Base-by-base conservation (phyloP, 2,113 vertebrate genomes). In the Taurulus bubalis region DNA sequence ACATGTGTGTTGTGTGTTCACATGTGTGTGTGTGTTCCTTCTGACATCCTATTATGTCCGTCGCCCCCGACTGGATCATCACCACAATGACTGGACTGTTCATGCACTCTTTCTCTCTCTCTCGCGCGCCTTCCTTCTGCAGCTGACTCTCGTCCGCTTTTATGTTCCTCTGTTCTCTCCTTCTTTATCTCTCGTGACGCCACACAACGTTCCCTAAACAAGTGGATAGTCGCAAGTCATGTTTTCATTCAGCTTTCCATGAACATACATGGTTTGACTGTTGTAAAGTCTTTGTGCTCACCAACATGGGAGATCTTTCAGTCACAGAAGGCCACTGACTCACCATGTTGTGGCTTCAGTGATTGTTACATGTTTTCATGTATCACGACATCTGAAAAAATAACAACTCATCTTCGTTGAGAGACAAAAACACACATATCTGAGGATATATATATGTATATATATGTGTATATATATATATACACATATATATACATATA, bases 11-110 rank as follows among this genome's bases (percentile, higher is more conserved):
- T 51, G 47, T 24, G 26, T 53, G 71, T 72, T n/a, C n/a, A n/a
- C n/a, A 51, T 66, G 70, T 60, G 79, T n/a, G 58, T 28, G 75
- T n/a, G 55, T 32, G 12, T 40, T 55, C 56, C 47, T 73, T 51
- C 45, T 73, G 70, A 64, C 77, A 76, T 77, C 80, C 45, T 11
- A 75, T 82, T 82, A 80, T 88, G 79, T 66, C 42, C 40, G 42
- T 80, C 72, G 47, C 77, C 67, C 63, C 4, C 30, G 81, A 70
- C 79, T 36, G 47, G 40, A 75, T 80, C 75, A 67, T 82, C 77
- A 30, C 71, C 79, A 81, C 79, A n/a, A 69, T 63, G 73, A 84
- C 78, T 42, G 47, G 32, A 18, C 6, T 30, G 45, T 47, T 71
- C 75, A 69, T 77, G 79, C 69, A 51, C 42, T n/a, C 55, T 71